These are phyloP conservation scores for Theretra japonica DNA, from an alignment of 2,888 invertebrate species.

Conservation along the genomic window DNA sequence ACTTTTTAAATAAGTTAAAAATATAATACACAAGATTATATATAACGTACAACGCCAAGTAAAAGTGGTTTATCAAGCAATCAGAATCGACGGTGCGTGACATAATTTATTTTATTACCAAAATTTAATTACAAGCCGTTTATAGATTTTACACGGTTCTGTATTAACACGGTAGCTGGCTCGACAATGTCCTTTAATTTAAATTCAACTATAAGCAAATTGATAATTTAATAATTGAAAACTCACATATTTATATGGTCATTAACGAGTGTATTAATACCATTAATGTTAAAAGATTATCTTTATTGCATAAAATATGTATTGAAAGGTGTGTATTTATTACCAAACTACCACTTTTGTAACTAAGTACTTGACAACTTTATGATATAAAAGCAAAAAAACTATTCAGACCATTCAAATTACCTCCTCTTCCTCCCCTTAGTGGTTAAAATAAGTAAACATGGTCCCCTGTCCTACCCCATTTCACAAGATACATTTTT, in stretches of 20 bases:
- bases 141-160: background rate
- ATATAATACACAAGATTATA: background rate
- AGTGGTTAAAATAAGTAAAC: no score
- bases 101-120: background rate
- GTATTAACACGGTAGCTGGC: background rate
- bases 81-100: background rate
- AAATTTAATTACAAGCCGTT: conserved; percentile 5
- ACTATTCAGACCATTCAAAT: background rate
- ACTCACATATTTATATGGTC: background rate
- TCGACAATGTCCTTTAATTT: background rate
- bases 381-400: background rate
- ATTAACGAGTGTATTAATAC: background rate
- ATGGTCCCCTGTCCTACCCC: no score
- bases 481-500: no score
- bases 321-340: no score
- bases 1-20: background rate
- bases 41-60: background rate
- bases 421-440: background rate
- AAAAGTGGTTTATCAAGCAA: conserved; percentile 21
- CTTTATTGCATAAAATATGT: background rate
- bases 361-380: background rate
- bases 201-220: background rate
- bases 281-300: background rate
- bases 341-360: no score
- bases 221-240: background rate